Percentiles rank a stretch among this genome's conserved stretches.
These are phyloP conservation scores for Halesus radiatus DNA, from an alignment of 1,140 invertebrate species.

Conservation along the genomic window DNA sequence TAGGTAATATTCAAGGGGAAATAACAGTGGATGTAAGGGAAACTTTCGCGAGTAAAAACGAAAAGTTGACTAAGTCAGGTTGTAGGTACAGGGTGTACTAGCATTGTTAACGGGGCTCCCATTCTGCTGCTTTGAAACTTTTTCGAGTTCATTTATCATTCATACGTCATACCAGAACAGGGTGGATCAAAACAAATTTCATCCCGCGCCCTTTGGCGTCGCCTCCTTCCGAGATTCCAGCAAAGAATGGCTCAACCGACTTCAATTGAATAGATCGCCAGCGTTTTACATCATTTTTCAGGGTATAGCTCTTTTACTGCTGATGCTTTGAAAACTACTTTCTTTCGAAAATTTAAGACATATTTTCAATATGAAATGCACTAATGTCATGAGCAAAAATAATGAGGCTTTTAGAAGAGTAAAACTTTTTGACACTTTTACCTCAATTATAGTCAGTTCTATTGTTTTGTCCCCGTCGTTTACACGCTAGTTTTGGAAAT, in stretches of 20 bases:
- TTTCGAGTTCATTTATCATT: slow-evolving; percentile 56
- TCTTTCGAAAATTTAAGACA: background rate
- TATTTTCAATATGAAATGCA: too few relatives aligned
- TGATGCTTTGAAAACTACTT: background rate
- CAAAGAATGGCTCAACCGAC: slow-evolving; percentile 43
- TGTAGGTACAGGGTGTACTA: slow-evolving; percentile 36
- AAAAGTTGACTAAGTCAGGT: slow-evolving; percentile 41
- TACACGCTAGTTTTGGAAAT: too few relatives aligned
- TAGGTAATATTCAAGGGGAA: slow-evolving; percentile 39
- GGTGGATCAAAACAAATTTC: slow-evolving; percentile 56
- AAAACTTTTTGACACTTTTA: too few relatives aligned
- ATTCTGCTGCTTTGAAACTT: slow-evolving; percentile 20
- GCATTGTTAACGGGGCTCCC: slow-evolving; percentile 37
- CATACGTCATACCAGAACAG: slow-evolving; percentile 53
- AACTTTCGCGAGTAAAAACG: slow-evolving; percentile 43
- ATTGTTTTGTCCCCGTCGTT: too few relatives aligned
- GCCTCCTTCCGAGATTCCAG: slow-evolving; percentile 15
- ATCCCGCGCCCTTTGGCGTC: slow-evolving; percentile 19
- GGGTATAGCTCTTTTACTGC: background rate
- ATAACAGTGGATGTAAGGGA: slow-evolving; percentile 39
- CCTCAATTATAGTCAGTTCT: too few relatives aligned
- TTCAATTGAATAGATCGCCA: slow-evolving; percentile 32
- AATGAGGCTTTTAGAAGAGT: too few relatives aligned
- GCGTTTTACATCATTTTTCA: background rate
- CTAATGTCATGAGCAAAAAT: too few relatives aligned